These are phyloP conservation scores for Eristalinus sepulchralis DNA, from an alignment of 2,888 invertebrate genomes.

Conservation along the genomic window DNA sequence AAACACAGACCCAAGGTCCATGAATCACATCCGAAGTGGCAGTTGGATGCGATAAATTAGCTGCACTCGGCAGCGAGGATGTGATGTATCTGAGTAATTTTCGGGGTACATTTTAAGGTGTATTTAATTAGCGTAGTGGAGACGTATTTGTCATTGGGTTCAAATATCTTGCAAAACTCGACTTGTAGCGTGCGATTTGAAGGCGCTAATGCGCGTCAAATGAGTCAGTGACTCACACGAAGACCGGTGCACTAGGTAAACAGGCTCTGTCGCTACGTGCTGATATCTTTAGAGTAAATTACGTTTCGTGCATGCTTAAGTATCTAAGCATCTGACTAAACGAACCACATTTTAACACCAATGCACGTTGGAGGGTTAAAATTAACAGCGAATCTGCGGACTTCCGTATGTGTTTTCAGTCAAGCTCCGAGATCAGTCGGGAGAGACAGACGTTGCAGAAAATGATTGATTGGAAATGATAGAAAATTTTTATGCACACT, in stretches of 20 bases:
- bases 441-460: too few species aligned
- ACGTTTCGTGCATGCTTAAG: too few species aligned
- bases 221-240: not conserved
- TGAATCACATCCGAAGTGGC: not conserved
- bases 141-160: not conserved
- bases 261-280: too few species aligned
- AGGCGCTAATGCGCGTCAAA: not conserved
- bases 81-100: not conserved
- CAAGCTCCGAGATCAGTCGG: too few species aligned
- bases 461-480: too few species aligned
- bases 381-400: not conserved
- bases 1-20: not conserved
- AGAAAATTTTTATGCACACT: too few species aligned
- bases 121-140: not conserved
- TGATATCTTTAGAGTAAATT: too few species aligned
- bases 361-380: not conserved
- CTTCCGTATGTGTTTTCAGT: too few species aligned
- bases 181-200: not conserved
- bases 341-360: too few species aligned
- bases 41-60: not conserved
- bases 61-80: not conserved
- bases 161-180: too few species aligned
- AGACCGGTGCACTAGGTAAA: not conserved
- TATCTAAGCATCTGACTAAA: too few species aligned
- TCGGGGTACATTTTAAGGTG: not conserved